These are phyloP conservation scores for Chamaetylas fuelleborni DNA, from an alignment of 2,113 vertebrate genomes.

Conservation along the genomic window DNA sequence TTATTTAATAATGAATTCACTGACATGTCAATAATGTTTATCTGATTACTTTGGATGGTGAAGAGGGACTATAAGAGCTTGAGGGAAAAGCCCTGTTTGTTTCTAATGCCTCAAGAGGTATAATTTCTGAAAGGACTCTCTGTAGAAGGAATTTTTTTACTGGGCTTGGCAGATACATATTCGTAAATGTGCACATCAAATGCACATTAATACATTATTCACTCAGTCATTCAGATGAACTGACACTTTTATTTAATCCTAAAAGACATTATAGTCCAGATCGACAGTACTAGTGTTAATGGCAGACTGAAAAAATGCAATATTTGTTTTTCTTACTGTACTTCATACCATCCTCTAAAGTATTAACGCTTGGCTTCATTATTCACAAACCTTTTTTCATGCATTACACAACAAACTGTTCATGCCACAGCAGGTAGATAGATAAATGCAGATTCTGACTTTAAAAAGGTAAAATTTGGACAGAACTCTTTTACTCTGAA, in stretches of 20 bases:
- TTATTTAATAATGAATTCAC: conserved; percentile 51
- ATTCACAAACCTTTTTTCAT: conserved; percentile 7
- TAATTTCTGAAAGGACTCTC: neutral
- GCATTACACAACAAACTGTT: conserved; percentile 18
- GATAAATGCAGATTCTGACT: neutral
- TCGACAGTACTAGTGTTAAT: neutral
- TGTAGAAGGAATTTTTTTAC: conserved; percentile 21
- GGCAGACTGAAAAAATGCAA: conserved; percentile 19
- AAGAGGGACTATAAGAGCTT: conserved; percentile 4
- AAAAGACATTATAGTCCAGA: conserved; percentile 17
- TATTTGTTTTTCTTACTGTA: conserved; percentile 40
- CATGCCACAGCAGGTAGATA: neutral
- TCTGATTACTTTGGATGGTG: conserved; percentile 38
- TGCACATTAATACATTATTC: conserved; percentile 61
- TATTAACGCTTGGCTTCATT: conserved; percentile 20
- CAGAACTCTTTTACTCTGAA: neutral
- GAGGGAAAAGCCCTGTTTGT: conserved; percentile 37
- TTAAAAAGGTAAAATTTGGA: neutral
- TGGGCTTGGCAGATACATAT: conserved; percentile 31
- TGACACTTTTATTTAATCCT: conserved; percentile 57
- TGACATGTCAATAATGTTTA: conserved; percentile 46
- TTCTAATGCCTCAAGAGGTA: conserved; percentile 43
- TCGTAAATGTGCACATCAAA: conserved; percentile 54
- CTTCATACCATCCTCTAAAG: conserved; percentile 9
- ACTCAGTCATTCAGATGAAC: conserved; percentile 55